A percentile compares a stretch with the other conserved stretches of the same genome.
These are phyloP conservation scores for Blastomussa wellsi DNA, from an alignment of 92 coral and sea anemone species.

Conservation along the genomic window DNA sequence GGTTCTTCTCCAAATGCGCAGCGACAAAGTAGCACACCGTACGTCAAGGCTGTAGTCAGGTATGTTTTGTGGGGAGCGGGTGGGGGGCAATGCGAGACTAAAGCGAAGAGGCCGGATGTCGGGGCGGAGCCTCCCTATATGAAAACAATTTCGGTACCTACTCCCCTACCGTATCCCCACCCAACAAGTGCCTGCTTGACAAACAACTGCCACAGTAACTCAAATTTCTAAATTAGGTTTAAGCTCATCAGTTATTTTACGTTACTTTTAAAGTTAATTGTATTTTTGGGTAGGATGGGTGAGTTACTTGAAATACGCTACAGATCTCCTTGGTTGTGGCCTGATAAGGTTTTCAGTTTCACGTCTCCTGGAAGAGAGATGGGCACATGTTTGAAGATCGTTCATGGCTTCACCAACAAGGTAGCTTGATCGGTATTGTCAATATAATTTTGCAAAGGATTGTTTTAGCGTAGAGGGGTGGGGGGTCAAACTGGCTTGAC, in stretches of 20 bases:
- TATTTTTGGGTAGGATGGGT: slow-evolving; percentile 41
- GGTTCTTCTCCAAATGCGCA: slow-evolving; percentile 19
- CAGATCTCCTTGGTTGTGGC: slow-evolving; percentile 61
- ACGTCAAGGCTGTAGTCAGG: slow-evolving; percentile 10
- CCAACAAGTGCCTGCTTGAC: no score
- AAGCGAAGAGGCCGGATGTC: no score
- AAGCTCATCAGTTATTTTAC: no score
- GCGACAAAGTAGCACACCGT: neutral
- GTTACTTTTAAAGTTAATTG: no score
- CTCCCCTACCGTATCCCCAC: no score
- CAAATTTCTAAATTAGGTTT: no score
- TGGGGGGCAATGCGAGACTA: no score
- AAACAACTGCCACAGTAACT: no score
- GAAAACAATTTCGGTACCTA: no score
- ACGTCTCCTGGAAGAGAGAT: slow-evolving; percentile 55
- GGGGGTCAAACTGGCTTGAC: no score
- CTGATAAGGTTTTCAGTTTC: slow-evolving; percentile 39
- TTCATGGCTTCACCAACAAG: slow-evolving; percentile 62
- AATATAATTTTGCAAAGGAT: neutral
- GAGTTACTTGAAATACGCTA: slow-evolving; percentile 41
- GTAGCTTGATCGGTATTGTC: neutral
- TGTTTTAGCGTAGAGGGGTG: no score
- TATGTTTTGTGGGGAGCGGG: neutral
- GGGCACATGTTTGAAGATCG: slow-evolving; percentile 38
- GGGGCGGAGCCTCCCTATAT: no score